phyloP scores from a whole-genome alignment of 2,888 invertebrate genomes.

The Nymphalis urticae region DNA sequence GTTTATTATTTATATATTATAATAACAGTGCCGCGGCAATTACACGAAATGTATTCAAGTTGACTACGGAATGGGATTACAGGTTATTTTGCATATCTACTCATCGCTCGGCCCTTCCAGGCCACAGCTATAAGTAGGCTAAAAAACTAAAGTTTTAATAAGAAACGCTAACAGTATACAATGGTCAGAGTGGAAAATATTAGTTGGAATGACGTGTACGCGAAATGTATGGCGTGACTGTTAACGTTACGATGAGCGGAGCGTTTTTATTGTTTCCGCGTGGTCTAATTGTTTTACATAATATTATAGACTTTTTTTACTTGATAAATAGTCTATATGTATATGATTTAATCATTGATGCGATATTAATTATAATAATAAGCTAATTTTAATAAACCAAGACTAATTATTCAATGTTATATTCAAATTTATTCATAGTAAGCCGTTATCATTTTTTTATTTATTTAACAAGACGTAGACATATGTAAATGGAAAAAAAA shows the following conservation, averaged over 20 bases:
- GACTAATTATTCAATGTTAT: conserved; percentile 3
- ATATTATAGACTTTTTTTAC: neutral
- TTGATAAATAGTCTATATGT: neutral
- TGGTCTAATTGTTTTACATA: conserved; percentile 4
- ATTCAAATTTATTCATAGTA: conserved; percentile 12
- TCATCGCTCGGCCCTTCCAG: conserved; percentile 40
- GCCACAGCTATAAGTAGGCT: conserved; percentile 54
- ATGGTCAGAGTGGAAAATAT: conserved; percentile 63
- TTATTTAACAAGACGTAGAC: conserved; percentile 9
- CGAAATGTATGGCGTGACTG: conserved; percentile 39
- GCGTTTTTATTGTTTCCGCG: conserved; percentile 9
- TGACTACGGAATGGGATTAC: conserved; percentile 42
- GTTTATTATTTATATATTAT: conserved; percentile 71
- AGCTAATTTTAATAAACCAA: conserved; percentile 6
- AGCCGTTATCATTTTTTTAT: conserved; percentile 1
- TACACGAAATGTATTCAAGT: conserved; percentile 53
- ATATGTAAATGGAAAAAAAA: conserved; percentile 1
- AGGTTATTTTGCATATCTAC: conserved; percentile 51
- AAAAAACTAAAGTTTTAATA: conserved; percentile 69
- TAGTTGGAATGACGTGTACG: conserved; percentile 66
- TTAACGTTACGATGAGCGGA: conserved; percentile 36
- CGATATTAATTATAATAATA: neutral
- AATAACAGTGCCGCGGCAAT: conserved; percentile 53
- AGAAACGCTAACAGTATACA: conserved; percentile 71
- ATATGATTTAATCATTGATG: conserved; percentile 4